Base-by-base conservation (phyloP, 2,797 vertebrate species). In the Cyclura pinguis region DNA sequence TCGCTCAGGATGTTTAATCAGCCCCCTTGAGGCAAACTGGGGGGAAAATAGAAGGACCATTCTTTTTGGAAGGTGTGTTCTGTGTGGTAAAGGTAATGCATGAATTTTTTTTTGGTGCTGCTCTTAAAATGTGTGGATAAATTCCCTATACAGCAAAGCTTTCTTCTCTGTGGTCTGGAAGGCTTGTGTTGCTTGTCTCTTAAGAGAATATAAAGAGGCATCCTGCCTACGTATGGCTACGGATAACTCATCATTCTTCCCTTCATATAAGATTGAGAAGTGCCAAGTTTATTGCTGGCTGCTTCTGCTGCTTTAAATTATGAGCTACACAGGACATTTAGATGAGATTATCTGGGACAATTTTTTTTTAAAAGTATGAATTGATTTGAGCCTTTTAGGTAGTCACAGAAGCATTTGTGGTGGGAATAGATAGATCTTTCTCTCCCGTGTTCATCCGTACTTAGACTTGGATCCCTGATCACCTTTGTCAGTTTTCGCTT, bases 1-100 rank as follows among this genome's bases (percentile, higher is more conserved):
- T 87, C 95, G 38, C 85, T 94, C 90, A 92, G 94, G 95, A 95
- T 96, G 91, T 93, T 94, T 93, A 92, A 92, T 86, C 89, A 85
- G 82, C 76, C 94, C 59, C 67, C 93, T 0, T 4, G 90, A 89
- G 94, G 88, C 88, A 92, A 89, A 42, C 7, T 20, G 82, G 20
- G 27, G 35, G 38, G 2, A 4, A 42, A 72, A 42, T 87, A 89
- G 29, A 74, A 35, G 35, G 73, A 50, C 50, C 38, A 64, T 78
- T 87, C 47, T 87, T 87, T 59, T 72, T 6, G 50, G 80, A 94
- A 88, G 93, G 86, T 91, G 87, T 87, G 88, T 86, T 89, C 88
- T 92, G 84, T 0, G 0, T 35, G 67, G 32, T 89, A 92, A 77
- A 93, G 85, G 89, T 77, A 89, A 86, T 80, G 32, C 14, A 76